A percentile compares a stretch with the other conserved stretches of the same genome.
These are phyloP conservation scores for Melanocharis versteri DNA, from an alignment of 2,113 vertebrate species.

Conservation along the genomic window DNA sequence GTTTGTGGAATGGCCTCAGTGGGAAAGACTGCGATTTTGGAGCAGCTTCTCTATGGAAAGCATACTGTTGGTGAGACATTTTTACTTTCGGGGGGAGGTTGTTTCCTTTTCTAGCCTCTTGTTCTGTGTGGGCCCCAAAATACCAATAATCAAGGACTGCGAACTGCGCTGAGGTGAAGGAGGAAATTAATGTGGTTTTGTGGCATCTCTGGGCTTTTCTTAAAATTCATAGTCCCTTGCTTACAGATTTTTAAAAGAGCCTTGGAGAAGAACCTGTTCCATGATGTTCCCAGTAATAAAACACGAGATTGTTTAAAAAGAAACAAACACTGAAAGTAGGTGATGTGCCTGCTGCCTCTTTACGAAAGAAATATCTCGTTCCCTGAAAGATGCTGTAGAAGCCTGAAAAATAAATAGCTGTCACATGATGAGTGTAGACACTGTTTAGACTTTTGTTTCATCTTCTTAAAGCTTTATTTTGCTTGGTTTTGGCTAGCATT, in stretches of 20 bases:
- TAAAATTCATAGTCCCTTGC: background rate
- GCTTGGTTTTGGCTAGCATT: background rate
- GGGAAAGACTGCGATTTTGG: constrained; percentile 92
- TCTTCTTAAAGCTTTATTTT: background rate
- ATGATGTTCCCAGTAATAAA: background rate
- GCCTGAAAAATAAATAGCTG: constrained; percentile 9
- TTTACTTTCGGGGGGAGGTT: background rate
- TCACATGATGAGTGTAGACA: background rate
- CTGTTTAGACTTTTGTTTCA: background rate
- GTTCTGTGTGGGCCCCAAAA: background rate
- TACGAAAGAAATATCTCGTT: background rate
- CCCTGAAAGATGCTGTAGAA: background rate
- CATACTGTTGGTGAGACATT: constrained; percentile 81
- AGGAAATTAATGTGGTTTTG: background rate
- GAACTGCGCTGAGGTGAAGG: background rate
- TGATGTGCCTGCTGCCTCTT: background rate
- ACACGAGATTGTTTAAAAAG: background rate
- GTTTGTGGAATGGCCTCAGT: constrained; percentile 89
- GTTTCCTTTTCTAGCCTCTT: background rate
- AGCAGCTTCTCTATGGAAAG: constrained; percentile 90
- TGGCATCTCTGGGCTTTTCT: background rate
- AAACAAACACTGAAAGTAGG: background rate
- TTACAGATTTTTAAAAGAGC: background rate
- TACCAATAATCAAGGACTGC: background rate
- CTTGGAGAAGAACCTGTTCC: background rate